Conservation (phyloP, 2,797 vertebrate species). For the Alosa sapidissima region DNA sequence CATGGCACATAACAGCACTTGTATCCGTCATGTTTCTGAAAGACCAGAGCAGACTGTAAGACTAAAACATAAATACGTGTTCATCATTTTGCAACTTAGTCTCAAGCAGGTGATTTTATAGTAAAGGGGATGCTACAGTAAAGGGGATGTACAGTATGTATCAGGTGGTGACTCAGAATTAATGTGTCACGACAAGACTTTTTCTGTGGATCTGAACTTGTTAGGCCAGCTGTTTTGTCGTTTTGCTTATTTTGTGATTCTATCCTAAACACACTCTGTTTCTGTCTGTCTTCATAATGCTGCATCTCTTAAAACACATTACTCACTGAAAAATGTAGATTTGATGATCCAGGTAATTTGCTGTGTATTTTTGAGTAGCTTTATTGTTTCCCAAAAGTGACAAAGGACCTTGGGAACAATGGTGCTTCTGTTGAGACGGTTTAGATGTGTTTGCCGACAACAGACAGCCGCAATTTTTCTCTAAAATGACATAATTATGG, state of each 20-base stretch:
- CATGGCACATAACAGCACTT: neutral
- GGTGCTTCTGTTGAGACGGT: neutral
- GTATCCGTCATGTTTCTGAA: no score
- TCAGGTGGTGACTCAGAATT: neutral
- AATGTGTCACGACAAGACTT: neutral
- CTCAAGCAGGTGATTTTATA: neutral
- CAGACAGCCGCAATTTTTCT: constrained; percentile 5
- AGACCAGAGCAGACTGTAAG: neutral
- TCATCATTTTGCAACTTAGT: neutral
- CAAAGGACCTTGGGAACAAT: constrained; percentile 1
- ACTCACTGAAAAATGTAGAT: constrained; percentile 40
- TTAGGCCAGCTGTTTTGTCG: constrained; percentile 52
- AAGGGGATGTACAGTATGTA: neutral
- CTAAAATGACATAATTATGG: neutral
- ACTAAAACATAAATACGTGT: neutral
- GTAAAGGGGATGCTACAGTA: neutral
- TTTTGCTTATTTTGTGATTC: constrained; percentile 30
- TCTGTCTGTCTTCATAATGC: constrained; percentile 43
- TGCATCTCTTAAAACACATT: constrained; percentile 30
- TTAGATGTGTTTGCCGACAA: neutral
- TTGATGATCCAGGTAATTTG: neutral
- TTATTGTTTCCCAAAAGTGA: neutral
- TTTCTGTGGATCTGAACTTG: constrained; percentile 59
- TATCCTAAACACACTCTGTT: constrained; percentile 21
- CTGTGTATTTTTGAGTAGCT: neutral